phyloP scores from a whole-genome alignment of 92 coral and sea anemone species.

The Porites cylindrica region DNA sequence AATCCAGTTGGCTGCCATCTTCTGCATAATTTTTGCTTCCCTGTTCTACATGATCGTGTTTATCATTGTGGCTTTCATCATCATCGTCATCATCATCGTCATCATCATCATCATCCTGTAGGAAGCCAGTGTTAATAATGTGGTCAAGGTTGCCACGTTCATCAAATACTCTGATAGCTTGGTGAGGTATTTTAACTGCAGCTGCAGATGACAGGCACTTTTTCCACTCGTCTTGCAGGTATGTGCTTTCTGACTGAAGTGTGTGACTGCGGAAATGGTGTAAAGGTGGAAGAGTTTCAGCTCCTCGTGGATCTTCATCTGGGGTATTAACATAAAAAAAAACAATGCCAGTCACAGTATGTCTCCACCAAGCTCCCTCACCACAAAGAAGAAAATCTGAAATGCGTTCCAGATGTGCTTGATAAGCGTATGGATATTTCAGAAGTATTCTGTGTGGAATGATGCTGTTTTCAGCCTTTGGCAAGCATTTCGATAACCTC shows the following conservation, averaged over 20 bases:
- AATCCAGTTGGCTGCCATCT: background rate
- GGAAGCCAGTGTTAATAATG: background rate
- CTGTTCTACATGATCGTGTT: too few relatives aligned
- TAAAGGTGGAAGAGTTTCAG: slow-evolving; percentile 21
- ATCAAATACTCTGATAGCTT: background rate
- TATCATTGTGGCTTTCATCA: too few relatives aligned
- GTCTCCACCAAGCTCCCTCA: slow-evolving; percentile 75
- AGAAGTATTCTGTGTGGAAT: slow-evolving; percentile 33
- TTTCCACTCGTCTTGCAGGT: slow-evolving; percentile 46
- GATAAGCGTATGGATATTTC: slow-evolving; percentile 25
- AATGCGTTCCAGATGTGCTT: slow-evolving; percentile 46
- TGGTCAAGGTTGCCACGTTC: slow-evolving; percentile 14
- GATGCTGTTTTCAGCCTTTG: slow-evolving; percentile 33
- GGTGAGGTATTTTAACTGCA: too few relatives aligned
- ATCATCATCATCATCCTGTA: background rate
- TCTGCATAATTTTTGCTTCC: background rate
- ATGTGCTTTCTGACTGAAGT: slow-evolving; percentile 39
- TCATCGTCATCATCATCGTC: too few relatives aligned
- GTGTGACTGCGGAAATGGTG: slow-evolving; percentile 49
- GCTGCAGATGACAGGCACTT: background rate
- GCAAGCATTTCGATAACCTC: slow-evolving; percentile 29
- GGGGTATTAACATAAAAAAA: slow-evolving; percentile 35
- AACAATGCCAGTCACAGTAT: slow-evolving; percentile 42
- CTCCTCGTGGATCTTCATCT: slow-evolving; percentile 8
- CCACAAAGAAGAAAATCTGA: slow-evolving; percentile 57